Evolutionary conservation across 2,888 invertebrate species (phyloP).

Genomic region (Geotrupes spiniger): DNA sequence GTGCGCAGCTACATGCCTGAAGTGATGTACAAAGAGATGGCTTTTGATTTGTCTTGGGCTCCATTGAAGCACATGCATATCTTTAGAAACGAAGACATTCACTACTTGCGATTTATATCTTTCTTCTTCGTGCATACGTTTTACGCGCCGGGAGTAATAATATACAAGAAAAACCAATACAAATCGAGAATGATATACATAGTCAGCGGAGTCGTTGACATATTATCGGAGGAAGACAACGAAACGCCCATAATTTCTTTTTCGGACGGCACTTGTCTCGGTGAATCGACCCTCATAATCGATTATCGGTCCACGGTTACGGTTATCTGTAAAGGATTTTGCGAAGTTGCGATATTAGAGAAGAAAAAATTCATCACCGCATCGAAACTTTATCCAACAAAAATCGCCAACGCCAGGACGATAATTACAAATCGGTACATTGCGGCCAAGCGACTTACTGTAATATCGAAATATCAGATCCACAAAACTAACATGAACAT

Average conservation of each 20-base stretch:
- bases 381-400: slow-evolving; percentile 25
- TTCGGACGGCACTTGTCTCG: slow-evolving; percentile 32
- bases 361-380: slow-evolving; percentile 24
- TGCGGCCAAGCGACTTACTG: slow-evolving; percentile 12
- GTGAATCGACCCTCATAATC: slow-evolving; percentile 26
- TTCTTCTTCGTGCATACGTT: slow-evolving; percentile 25
- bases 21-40: slow-evolving; percentile 22
- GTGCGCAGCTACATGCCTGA: slow-evolving; percentile 20
- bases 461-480: slow-evolving; percentile 9
- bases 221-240: slow-evolving; percentile 33
- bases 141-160: slow-evolving; percentile 30
- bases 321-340: slow-evolving; percentile 29
- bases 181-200: slow-evolving; percentile 32
- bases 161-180: slow-evolving; percentile 26
- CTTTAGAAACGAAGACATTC: slow-evolving; percentile 25
- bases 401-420: slow-evolving; percentile 17
- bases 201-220: slow-evolving; percentile 30
- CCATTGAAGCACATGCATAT: slow-evolving; percentile 30
- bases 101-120: slow-evolving; percentile 26
- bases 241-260: slow-evolving; percentile 34
- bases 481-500: slow-evolving; percentile 1
- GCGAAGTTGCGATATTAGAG: slow-evolving; percentile 28
- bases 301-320: slow-evolving; percentile 28
- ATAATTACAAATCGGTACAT: slow-evolving; percentile 20
- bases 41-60: slow-evolving; percentile 28